A percentile compares a stretch with the other conserved stretches of the same genome.
These are phyloP conservation scores for Australoheros facetus DNA, from an alignment of 2,797 vertebrate genomes.

Conservation along the genomic window DNA sequence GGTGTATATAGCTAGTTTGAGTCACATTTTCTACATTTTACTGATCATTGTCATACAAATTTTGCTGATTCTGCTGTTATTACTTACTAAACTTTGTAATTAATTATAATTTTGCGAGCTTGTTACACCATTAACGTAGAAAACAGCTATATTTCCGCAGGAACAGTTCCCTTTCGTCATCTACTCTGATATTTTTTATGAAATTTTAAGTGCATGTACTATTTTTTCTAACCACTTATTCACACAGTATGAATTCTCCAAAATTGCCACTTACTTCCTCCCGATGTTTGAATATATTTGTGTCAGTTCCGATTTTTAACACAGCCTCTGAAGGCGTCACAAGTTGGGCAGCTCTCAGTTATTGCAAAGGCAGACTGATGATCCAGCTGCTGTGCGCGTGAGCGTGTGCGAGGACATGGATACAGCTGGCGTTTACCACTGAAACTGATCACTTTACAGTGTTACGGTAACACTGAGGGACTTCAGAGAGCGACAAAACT, in stretches of 20 bases:
- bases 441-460: slow-evolving; percentile 43
- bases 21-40: background rate
- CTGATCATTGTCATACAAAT: background rate
- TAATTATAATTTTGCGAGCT: background rate
- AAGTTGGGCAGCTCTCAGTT: slow-evolving; percentile 70
- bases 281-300: rapidly evolving
- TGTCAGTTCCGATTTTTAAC: background rate
- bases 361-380: slow-evolving; percentile 61
- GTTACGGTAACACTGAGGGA: slow-evolving; percentile 16
- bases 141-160: background rate
- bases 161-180: background rate
- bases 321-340: slow-evolving; percentile 47
- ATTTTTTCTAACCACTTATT: background rate
- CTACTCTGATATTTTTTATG: background rate
- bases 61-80: no score
- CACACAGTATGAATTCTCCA: background rate
- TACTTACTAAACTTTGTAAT: background rate
- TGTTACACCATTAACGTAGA: background rate
- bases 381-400: slow-evolving; percentile 75
- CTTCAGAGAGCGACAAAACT: slow-evolving; percentile 46
- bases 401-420: slow-evolving; percentile 70
- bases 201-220: background rate
- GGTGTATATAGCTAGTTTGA: background rate
- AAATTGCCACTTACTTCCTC: background rate
- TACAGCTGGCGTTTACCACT: slow-evolving; percentile 45